Evolutionary conservation across 2,888 invertebrate genomes (phyloP).

Genomic region (Alcis repandata): DNA sequence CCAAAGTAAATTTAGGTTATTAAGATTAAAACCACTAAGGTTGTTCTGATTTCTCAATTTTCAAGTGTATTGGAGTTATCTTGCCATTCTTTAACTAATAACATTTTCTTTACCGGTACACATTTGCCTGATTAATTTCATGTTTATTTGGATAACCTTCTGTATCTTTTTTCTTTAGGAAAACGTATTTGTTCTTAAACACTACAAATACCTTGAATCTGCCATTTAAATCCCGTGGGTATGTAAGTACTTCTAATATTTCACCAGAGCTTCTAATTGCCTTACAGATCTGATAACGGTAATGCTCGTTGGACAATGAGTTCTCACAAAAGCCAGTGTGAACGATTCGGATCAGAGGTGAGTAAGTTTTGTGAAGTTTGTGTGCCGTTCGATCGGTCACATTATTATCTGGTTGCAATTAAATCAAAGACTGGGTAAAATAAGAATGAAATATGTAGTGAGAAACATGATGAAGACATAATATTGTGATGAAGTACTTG

Average conservation of each 20-base stretch:
- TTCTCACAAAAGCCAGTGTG: slow-evolving; percentile 38
- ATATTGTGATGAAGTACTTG: not conserved
- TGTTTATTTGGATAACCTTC: not conserved
- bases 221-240: not conserved
- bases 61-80: no score
- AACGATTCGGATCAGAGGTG: slow-evolving; percentile 37
- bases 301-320: slow-evolving; percentile 41
- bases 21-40: no score
- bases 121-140: not conserved
- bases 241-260: slow-evolving; percentile 13
- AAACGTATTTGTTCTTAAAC: not conserved
- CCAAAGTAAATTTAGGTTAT: no score
- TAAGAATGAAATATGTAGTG: slow-evolving; percentile 9
- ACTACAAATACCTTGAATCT: not conserved
- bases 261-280: slow-evolving; percentile 22
- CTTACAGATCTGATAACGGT: slow-evolving; percentile 34
- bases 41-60: no score
- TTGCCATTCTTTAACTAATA: no score
- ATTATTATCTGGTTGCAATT: slow-evolving; percentile 23
- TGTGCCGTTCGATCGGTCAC: slow-evolving; percentile 16
- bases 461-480: slow-evolving; percentile 1
- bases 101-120: no score
- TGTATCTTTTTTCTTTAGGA: not conserved
- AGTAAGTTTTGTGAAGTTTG: slow-evolving; percentile 22
- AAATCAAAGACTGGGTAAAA: slow-evolving; percentile 14